These are phyloP conservation scores for Rhamnusium bicolor DNA, from an alignment of 2,888 invertebrate species.

Conservation along the genomic window DNA sequence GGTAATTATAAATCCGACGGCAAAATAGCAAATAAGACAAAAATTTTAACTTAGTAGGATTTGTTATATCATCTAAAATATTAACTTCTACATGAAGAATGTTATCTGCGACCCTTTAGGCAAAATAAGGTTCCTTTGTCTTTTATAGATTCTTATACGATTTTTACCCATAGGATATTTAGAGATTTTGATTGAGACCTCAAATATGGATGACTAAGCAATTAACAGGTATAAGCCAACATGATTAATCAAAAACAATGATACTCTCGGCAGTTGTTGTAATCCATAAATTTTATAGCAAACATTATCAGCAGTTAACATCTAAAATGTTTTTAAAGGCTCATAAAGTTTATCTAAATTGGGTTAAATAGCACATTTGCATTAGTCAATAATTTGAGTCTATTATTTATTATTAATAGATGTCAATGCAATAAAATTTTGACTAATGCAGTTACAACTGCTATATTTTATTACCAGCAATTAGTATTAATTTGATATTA, in stretches of 20 bases:
- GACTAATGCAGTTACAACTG: background rate
- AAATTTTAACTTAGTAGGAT: too few relatives aligned
- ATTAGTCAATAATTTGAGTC: background rate
- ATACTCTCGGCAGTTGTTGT: background rate
- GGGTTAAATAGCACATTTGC: constrained; percentile 2
- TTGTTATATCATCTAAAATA: too few relatives aligned
- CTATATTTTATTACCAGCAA: background rate
- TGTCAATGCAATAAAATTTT: constrained; percentile 8
- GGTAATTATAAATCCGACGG: too few relatives aligned
- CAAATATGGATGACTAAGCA: too few relatives aligned
- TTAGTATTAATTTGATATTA: background rate
- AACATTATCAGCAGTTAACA: background rate
- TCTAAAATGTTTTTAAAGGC: constrained; percentile 3
- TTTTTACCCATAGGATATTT: too few relatives aligned
- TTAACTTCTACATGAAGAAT: too few relatives aligned
- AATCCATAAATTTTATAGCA: background rate
- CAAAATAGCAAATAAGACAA: too few relatives aligned
- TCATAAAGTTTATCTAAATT: constrained; percentile 32
- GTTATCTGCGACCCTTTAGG: too few relatives aligned
- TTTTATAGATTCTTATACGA: too few relatives aligned
- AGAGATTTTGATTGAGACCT: too few relatives aligned
- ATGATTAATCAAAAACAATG: background rate
- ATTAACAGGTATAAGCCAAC: background rate
- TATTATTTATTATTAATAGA: constrained; percentile 4
- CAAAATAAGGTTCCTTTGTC: too few relatives aligned